Evolutionary conservation across 2,888 invertebrate genomes (phyloP).

Genomic region (Polylopha cassiicola): DNA sequence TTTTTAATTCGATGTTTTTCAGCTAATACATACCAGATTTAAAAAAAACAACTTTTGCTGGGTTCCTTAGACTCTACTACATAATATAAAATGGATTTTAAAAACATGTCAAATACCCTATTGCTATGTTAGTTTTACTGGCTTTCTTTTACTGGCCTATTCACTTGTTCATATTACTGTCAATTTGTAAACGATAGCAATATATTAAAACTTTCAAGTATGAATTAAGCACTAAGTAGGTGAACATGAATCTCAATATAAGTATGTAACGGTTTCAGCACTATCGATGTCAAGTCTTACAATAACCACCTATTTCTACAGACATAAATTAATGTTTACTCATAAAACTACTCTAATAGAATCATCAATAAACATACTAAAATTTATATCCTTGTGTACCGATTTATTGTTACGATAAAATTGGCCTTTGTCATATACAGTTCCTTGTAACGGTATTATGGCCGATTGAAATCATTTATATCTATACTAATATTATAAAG

Average conservation of each 20-base stretch:
- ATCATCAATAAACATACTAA: slow-evolving; percentile 15
- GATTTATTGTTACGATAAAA: slow-evolving; percentile 13
- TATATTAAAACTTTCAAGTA: slow-evolving; percentile 10
- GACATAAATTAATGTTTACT: slow-evolving; percentile 20
- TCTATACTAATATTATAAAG: too few relatives aligned
- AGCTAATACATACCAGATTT: too few relatives aligned
- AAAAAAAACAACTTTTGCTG: too few relatives aligned
- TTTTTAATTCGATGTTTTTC: too few relatives aligned
- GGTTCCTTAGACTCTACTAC: too few relatives aligned
- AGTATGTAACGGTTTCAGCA: slow-evolving; percentile 33
- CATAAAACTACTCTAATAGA: slow-evolving; percentile 13
- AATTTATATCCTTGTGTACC: slow-evolving; percentile 12
- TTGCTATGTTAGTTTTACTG: too few relatives aligned
- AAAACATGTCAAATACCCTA: too few relatives aligned
- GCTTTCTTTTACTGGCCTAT: too few relatives aligned
- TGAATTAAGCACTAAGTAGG: slow-evolving; percentile 14
- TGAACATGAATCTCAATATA: slow-evolving; percentile 25
- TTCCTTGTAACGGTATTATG: slow-evolving; percentile 7
- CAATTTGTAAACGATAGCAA: too few relatives aligned
- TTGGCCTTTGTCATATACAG: slow-evolving; percentile 10
- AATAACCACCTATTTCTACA: slow-evolving; percentile 29
- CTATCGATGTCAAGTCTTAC: slow-evolving; percentile 31
- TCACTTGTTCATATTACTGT: too few relatives aligned
- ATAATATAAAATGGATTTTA: too few relatives aligned
- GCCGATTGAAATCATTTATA: slow-evolving; percentile 23